Percentiles rank a stretch among this genome's conserved stretches.
phyloP scores from a whole-genome alignment of 2,797 vertebrate genomes.

The Acipenser ruthenus region DNA sequence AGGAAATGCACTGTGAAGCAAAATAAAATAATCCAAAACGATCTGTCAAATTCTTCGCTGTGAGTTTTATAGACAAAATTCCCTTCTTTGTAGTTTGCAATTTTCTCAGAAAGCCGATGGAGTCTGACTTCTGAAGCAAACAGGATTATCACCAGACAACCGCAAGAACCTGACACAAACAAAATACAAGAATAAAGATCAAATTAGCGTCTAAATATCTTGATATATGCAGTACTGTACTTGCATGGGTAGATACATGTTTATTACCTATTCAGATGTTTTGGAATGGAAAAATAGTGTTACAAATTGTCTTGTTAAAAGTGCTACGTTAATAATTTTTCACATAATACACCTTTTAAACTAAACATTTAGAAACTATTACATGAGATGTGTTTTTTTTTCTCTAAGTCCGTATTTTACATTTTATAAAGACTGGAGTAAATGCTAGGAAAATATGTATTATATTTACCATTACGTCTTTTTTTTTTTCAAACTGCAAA shows the following conservation, averaged over 20 bases:
- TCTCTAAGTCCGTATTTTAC: no score
- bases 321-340: no score
- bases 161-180: conserved; percentile 61
- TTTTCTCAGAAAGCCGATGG: conserved; percentile 73
- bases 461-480: no score
- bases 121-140: conserved; percentile 85
- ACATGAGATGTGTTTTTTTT: no score
- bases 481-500: no score
- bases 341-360: no score
- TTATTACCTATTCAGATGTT: no score
- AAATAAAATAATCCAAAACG: conserved; percentile 81
- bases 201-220: neutral
- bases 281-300: no score
- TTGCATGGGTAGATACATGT: neutral
- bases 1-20: conserved; percentile 69
- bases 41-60: conserved; percentile 65
- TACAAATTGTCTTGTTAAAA: no score
- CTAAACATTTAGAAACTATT: no score
- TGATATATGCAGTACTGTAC: neutral
- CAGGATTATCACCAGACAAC: conserved; percentile 76
- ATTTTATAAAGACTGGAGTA: no score
- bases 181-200: neutral
- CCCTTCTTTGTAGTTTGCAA: conserved; percentile 79
- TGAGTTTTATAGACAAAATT: conserved; percentile 71
- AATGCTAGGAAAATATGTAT: no score